These are phyloP conservation scores for Hirtodrosophila histrioides DNA, from an alignment of 2,888 invertebrate genomes.

Conservation along the genomic window DNA sequence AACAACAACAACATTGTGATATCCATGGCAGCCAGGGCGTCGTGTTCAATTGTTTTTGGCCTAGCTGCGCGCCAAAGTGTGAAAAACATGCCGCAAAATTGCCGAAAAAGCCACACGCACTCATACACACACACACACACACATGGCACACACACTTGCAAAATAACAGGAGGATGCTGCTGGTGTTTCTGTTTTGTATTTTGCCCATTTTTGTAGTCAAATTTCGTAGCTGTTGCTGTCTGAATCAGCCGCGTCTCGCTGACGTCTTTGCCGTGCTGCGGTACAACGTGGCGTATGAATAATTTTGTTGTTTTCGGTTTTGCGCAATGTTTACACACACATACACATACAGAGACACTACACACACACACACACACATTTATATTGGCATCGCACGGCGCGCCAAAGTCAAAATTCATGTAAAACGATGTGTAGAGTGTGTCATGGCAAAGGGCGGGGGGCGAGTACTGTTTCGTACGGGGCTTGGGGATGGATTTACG, in stretches of 20 bases:
- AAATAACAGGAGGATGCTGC: conserved; percentile 3
- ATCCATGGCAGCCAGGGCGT: conserved; percentile 68
- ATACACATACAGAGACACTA: conserved; percentile 23
- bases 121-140: conserved; percentile 22
- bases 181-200: conserved; percentile 66
- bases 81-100: conserved; percentile 76
- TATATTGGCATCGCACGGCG: conserved; percentile 43
- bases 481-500: conserved; percentile 16
- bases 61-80: conserved; percentile 67
- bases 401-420: conserved; percentile 75
- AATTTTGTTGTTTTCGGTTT: conserved; percentile 64
- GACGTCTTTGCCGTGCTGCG: conserved; percentile 57
- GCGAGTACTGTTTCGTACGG: background rate
- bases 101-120: conserved; percentile 69
- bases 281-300: conserved; percentile 77
- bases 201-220: conserved; percentile 77
- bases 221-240: conserved; percentile 63
- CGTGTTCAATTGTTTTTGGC: conserved; percentile 73
- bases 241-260: conserved; percentile 67
- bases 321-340: conserved; percentile 75
- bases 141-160: conserved; percentile 12
- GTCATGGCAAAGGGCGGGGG: conserved; percentile 8
- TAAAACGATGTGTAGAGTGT: conserved; percentile 42
- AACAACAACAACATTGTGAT: conserved; percentile 28
- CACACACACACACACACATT: conserved; percentile 4